Percentiles rank a stretch among this genome's conserved stretches.
These are phyloP conservation scores for Archaeoteleia sp. DNA, from an alignment of 2,888 invertebrate species.

Conservation along the genomic window DNA sequence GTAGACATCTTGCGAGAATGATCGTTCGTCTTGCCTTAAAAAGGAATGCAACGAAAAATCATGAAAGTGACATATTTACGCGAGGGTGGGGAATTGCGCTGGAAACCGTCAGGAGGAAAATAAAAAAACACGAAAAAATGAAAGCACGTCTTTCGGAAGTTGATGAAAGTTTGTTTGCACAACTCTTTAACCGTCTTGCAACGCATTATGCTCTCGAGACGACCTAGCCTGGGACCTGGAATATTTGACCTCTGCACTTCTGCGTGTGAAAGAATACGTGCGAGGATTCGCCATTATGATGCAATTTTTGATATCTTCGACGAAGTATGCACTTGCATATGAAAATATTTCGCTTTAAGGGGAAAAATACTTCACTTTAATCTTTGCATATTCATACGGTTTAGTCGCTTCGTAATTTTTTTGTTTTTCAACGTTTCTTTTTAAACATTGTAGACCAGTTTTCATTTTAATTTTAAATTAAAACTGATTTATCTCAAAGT, in stretches of 20 bases:
- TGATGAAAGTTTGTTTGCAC: constrained; percentile 68
- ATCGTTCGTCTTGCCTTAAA: background rate
- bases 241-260: constrained; percentile 67
- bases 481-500: too few relatives aligned
- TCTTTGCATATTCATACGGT: too few relatives aligned
- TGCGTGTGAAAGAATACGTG: constrained; percentile 52
- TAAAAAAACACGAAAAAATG: constrained; percentile 32
- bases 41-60: constrained; percentile 4
- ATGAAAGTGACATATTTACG: constrained; percentile 42
- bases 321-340: constrained; percentile 11
- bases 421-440: too few relatives aligned
- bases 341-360: too few relatives aligned
- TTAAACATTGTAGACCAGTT: too few relatives aligned
- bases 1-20: background rate
- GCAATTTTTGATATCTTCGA: constrained; percentile 38
- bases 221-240: constrained; percentile 66
- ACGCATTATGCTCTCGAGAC: constrained; percentile 71
- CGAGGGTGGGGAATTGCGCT: constrained; percentile 21
- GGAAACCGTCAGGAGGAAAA: constrained; percentile 13
- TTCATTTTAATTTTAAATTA: too few relatives aligned
- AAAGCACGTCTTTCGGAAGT: constrained; percentile 63
- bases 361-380: too few relatives aligned
- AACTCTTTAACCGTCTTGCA: constrained; percentile 65
- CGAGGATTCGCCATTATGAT: constrained; percentile 27
- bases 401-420: too few relatives aligned